Evolutionary conservation across 35 echinoderm and acorn worm genomes (phyloP).

Genomic region (Acanthaster planci): DNA sequence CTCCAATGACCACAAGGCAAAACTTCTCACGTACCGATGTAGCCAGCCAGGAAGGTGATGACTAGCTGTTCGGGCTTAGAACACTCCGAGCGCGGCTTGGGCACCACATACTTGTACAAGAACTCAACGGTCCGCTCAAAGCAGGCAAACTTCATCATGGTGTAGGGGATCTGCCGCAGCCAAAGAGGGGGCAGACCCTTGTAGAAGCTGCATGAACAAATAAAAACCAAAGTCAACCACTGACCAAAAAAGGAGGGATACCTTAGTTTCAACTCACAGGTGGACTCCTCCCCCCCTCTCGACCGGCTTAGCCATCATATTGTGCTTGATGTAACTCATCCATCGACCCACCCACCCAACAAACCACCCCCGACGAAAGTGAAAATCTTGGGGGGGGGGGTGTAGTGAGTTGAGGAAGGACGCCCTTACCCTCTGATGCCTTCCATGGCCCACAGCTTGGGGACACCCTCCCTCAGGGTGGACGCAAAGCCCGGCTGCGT

Average conservation of each 20-base stretch:
- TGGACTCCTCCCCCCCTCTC: too few relatives aligned
- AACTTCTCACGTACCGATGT: slow-evolving; percentile 79
- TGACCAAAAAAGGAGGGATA: too few relatives aligned
- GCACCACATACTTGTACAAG: slow-evolving; percentile 93
- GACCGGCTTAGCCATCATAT: too few relatives aligned
- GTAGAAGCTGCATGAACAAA: slow-evolving; percentile 83
- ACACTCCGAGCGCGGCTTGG: slow-evolving; percentile 91
- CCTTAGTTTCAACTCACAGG: too few relatives aligned
- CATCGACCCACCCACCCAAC: too few relatives aligned
- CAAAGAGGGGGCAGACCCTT: slow-evolving; percentile 97
- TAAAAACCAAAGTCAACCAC: too few relatives aligned
- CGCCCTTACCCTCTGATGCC: slow-evolving; percentile 70
- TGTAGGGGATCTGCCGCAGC: slow-evolving; percentile 99
- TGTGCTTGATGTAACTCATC: too few relatives aligned
- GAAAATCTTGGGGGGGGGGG: too few relatives aligned
- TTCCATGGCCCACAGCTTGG: slow-evolving; percentile 76
- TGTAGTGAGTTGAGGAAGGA: too few relatives aligned
- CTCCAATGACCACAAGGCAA: too few relatives aligned
- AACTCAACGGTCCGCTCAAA: slow-evolving; percentile 94
- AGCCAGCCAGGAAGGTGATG: slow-evolving; percentile 91
- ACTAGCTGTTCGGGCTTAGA: slow-evolving; percentile 88
- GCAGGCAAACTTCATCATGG: slow-evolving; percentile 99
- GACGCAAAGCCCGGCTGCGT: slow-evolving; percentile 80
- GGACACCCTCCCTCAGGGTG: slow-evolving; percentile 76
- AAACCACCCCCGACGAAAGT: too few relatives aligned